phyloP scores from a whole-genome alignment of 2,888 invertebrate species.

The Steinernema scapterisci region DNA sequence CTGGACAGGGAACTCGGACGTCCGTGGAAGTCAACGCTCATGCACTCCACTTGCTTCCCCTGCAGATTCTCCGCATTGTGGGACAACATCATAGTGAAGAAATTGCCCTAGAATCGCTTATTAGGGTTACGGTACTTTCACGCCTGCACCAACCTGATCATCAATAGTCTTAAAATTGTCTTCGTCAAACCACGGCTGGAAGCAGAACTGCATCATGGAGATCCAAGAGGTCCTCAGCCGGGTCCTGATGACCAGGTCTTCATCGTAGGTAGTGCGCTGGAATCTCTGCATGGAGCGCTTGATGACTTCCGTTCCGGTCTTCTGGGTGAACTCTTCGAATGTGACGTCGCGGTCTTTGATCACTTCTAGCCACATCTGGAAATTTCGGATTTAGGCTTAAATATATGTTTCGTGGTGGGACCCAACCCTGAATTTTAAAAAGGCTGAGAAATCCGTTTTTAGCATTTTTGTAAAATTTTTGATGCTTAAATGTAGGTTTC shows the following conservation, averaged over 20 bases:
- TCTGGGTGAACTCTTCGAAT: slow-evolving; percentile 64
- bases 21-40: slow-evolving; percentile 66
- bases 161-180: slow-evolving; percentile 58
- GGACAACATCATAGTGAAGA: slow-evolving; percentile 62
- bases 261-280: slow-evolving; percentile 61
- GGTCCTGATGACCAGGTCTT: slow-evolving; percentile 60
- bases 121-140: not conserved
- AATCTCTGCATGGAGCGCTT: slow-evolving; percentile 63
- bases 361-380: slow-evolving; percentile 60
- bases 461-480: too few relatives aligned
- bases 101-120: slow-evolving; percentile 53
- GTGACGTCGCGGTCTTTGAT: slow-evolving; percentile 54
- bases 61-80: slow-evolving; percentile 64
- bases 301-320: slow-evolving; percentile 53
- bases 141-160: slow-evolving; percentile 50
- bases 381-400: too few relatives aligned
- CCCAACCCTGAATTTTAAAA: too few relatives aligned
- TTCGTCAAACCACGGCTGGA: slow-evolving; percentile 59
- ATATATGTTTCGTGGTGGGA: not conserved
- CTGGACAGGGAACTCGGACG: slow-evolving; percentile 60
- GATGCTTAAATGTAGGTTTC: too few relatives aligned
- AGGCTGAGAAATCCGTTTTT: too few relatives aligned
- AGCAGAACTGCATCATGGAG: slow-evolving; percentile 64
- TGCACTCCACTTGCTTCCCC: slow-evolving; percentile 59
- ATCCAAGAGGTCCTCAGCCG: slow-evolving; percentile 61